Percentiles rank a stretch among this genome's conserved stretches.
These are phyloP conservation scores for Leptocoma aspasia DNA, from an alignment of 2,113 vertebrate species.

Conservation along the genomic window DNA sequence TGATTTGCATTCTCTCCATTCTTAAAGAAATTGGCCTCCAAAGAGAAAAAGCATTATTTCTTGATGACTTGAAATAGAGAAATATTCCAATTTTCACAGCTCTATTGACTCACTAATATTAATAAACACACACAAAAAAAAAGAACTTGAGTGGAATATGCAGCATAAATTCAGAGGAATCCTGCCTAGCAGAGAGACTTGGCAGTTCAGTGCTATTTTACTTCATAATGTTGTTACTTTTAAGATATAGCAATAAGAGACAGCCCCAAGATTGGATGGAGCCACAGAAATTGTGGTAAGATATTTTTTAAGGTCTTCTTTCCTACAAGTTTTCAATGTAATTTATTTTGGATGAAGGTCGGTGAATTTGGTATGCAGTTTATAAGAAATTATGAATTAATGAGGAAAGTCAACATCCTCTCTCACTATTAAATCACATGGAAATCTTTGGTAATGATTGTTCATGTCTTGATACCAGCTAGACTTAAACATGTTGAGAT, in stretches of 20 bases:
- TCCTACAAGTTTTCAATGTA: neutral
- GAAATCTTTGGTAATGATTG: conserved; percentile 9
- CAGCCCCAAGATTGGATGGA: neutral
- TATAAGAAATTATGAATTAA: conserved; percentile 34
- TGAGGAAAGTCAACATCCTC: neutral
- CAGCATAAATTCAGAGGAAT: neutral
- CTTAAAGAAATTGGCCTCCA: conserved; percentile 5
- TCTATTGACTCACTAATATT: neutral
- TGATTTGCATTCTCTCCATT: neutral
- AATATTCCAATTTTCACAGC: neutral
- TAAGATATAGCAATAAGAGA: neutral
- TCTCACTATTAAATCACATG: conserved; percentile 15
- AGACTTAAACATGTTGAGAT: neutral
- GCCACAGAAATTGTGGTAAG: neutral
- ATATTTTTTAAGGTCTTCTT: conserved; percentile 9
- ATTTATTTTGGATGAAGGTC: conserved; percentile 32
- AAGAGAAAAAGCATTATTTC: conserved; percentile 1
- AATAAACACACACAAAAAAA: neutral
- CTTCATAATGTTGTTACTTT: neutral
- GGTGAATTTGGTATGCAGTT: neutral
- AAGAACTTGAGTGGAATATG: neutral
- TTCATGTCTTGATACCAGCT: neutral
- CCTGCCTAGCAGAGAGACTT: neutral
- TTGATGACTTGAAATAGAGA: neutral
- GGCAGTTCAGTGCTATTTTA: neutral